Conservation (phyloP, 2,888 invertebrate genomes). For the Tridacna crocea region DNA sequence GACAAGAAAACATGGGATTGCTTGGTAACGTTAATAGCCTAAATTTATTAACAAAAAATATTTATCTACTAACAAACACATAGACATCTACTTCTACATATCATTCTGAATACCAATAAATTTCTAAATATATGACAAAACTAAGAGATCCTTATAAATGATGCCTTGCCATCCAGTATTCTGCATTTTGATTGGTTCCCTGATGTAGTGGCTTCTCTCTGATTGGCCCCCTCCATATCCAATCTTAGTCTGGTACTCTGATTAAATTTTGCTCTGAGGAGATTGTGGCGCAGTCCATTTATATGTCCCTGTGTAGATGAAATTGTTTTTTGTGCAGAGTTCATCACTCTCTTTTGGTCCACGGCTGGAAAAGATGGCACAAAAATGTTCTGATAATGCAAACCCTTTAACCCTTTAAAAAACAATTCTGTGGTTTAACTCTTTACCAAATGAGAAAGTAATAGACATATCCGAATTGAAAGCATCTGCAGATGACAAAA, state of each 20-base stretch:
- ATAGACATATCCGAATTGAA: too few relatives aligned
- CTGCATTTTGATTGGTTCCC: background rate
- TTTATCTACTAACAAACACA: too few relatives aligned
- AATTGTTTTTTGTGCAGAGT: slow-evolving; percentile 91
- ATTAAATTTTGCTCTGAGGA: slow-evolving; percentile 36
- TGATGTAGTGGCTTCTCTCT: background rate
- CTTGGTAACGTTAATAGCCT: background rate
- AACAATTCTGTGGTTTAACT: background rate
- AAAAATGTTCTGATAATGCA: background rate
- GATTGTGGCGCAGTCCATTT: slow-evolving; percentile 88
- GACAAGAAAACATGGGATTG: background rate
- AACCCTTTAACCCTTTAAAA: background rate
- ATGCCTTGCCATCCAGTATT: too few relatives aligned
- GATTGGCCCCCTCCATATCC: background rate
- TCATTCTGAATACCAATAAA: too few relatives aligned
- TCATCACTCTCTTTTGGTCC: slow-evolving; percentile 95
- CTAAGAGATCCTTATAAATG: too few relatives aligned
- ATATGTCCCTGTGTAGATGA: slow-evolving; percentile 97
- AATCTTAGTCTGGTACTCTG: background rate
- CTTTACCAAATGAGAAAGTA: background rate
- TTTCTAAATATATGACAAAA: too few relatives aligned
- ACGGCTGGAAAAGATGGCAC: slow-evolving; percentile 86
- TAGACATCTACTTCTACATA: too few relatives aligned
- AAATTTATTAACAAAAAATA: too few relatives aligned
- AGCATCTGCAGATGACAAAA: too few relatives aligned